phyloP scores from a whole-genome alignment of 2,797 vertebrate species.

The Protonibea diacanthus region DNA sequence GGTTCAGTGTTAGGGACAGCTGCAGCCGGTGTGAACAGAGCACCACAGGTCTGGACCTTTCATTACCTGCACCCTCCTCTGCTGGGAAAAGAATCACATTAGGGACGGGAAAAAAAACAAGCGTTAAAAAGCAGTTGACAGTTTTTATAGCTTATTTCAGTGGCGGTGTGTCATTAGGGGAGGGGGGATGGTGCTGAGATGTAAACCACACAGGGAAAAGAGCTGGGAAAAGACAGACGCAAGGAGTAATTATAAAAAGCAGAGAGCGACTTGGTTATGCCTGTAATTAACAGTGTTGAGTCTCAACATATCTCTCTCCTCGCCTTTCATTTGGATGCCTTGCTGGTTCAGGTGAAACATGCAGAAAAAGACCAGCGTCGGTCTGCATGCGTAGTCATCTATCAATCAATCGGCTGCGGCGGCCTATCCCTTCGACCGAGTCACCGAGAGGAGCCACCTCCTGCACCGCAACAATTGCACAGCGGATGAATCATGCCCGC shows the following conservation, averaged over 20 bases:
- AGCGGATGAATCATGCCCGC: neutral
- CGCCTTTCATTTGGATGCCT: conserved; percentile 48
- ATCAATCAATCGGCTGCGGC: neutral
- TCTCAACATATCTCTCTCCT: conserved; percentile 51
- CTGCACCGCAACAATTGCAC: neutral
- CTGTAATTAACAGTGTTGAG: conserved; percentile 71
- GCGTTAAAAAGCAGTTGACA: conserved; percentile 61
- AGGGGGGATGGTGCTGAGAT: conserved; percentile 34
- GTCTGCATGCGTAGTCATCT: neutral
- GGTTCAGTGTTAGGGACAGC: conserved; percentile 38
- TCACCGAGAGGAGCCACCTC: neutral
- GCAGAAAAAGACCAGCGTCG: neutral
- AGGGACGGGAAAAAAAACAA: conserved; percentile 1
- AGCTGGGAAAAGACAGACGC: conserved; percentile 48
- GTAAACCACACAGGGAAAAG: conserved; percentile 54
- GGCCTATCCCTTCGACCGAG: too few species aligned
- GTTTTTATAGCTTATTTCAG: conserved; percentile 59
- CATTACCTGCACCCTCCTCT: conserved; percentile 55
- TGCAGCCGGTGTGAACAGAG: conserved; percentile 43
- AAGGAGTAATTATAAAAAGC: conserved; percentile 69
- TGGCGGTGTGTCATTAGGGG: conserved; percentile 64
- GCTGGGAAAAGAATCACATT: conserved; percentile 51
- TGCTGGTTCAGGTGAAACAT: conserved; percentile 42
- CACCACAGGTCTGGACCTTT: conserved; percentile 47
- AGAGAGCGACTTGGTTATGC: conserved; percentile 44